Conservation (phyloP, 2,797 vertebrate genomes). For the Danio tinwini region DNA sequence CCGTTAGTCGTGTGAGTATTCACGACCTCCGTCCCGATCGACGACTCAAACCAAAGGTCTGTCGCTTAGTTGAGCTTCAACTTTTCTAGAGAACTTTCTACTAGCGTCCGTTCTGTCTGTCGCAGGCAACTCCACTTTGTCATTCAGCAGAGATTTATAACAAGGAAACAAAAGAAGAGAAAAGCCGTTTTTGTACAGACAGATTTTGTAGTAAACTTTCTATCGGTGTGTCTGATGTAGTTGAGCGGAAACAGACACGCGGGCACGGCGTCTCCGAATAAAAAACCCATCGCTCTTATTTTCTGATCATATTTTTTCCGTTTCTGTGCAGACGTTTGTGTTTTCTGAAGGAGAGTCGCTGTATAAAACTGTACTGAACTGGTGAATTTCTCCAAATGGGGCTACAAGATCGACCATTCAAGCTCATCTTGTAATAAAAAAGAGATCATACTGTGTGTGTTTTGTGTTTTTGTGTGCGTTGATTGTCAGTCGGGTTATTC, state of each 20-base stretch:
- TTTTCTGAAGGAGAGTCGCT: conserved; percentile 33
- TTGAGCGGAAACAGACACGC: background rate
- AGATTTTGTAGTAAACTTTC: conserved; percentile 81
- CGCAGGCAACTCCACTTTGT: conserved; percentile 64
- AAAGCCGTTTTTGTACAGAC: conserved; percentile 80
- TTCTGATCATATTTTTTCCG: conserved; percentile 24
- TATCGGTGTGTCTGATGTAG: conserved; percentile 61
- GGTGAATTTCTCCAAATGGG: conserved; percentile 19
- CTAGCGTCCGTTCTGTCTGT: conserved; percentile 66
- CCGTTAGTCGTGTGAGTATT: background rate
- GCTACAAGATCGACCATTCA: background rate
- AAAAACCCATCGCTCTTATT: conserved; percentile 9
- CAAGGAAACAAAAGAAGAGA: conserved; percentile 61
- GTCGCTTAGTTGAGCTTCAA: conserved; percentile 65
- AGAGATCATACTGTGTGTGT: conserved; percentile 16
- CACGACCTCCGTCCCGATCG: background rate
- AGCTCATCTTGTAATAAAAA: conserved; percentile 44
- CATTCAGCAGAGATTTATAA: conserved; percentile 79
- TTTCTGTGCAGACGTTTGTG: conserved; percentile 40
- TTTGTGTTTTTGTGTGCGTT: background rate
- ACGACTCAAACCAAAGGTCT: conserved; percentile 74
- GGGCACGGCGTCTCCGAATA: conserved; percentile 10
- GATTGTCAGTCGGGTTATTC: no score
- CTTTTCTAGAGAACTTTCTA: conserved; percentile 64
- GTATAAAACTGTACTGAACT: conserved; percentile 35